phyloP scores from a whole-genome alignment of 2,888 invertebrate genomes.

The Phengaris alcon region DNA sequence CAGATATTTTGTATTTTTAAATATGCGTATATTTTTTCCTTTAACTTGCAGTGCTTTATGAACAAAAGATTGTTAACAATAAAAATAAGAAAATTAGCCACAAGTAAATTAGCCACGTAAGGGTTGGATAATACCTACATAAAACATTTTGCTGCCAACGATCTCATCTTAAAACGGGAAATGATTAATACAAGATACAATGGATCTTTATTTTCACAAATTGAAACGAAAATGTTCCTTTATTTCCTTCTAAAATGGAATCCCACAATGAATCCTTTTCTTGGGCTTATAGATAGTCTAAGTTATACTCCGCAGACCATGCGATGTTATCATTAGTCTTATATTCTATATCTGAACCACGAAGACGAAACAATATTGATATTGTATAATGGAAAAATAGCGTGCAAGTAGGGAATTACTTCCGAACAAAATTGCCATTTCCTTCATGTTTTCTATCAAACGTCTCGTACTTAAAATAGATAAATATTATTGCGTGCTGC shows the following conservation, averaged over 20 bases:
- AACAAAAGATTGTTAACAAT: background rate
- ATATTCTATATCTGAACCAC: slow-evolving; percentile 62
- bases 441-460: slow-evolving; percentile 61
- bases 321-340: slow-evolving; percentile 69
- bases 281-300: slow-evolving; percentile 9
- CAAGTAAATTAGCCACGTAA: background rate
- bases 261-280: slow-evolving; percentile 25
- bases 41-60: background rate
- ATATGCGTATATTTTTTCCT: background rate
- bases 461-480: slow-evolving; percentile 52
- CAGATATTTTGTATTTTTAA: background rate
- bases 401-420: slow-evolving; percentile 69
- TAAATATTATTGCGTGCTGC: slow-evolving; percentile 36
- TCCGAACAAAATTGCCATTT: slow-evolving; percentile 68
- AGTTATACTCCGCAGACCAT: slow-evolving; percentile 33
- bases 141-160: background rate
- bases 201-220: slow-evolving; percentile 12
- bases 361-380: slow-evolving; percentile 77
- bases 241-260: slow-evolving; percentile 14
- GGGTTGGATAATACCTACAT: background rate
- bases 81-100: background rate
- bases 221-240: slow-evolving; percentile 12
- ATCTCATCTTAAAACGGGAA: slow-evolving; percentile 8
- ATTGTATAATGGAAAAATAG: slow-evolving; percentile 76
- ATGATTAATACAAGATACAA: slow-evolving; percentile 16